Evolutionary conservation across 2,797 vertebrate species (phyloP).

Genomic region (Acridotheres tristis): DNA sequence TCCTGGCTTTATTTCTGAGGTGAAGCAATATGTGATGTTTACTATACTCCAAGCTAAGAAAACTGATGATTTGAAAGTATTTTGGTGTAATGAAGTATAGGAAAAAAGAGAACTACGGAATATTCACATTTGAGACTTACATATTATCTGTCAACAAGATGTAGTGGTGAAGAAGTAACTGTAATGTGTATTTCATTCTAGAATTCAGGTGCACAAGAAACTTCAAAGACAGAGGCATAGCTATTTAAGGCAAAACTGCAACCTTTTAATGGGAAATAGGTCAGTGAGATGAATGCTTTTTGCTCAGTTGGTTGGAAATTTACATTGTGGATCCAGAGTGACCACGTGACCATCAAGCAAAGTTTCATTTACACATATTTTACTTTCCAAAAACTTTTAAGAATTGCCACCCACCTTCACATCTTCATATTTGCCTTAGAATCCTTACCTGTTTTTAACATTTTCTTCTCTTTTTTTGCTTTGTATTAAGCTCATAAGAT

Average conservation of each 20-base stretch:
- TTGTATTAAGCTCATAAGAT: conserved; percentile 49
- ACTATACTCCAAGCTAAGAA: not conserved
- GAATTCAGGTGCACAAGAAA: not conserved
- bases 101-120: not conserved
- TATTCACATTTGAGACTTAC: not conserved
- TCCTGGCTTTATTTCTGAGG: not conserved
- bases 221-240: not conserved
- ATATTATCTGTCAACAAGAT: not conserved
- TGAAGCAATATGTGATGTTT: not conserved
- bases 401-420: conserved; percentile 3
- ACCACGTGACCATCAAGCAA: not conserved
- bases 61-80: not conserved
- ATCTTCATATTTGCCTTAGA: conserved; percentile 28
- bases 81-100: not conserved
- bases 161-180: not conserved
- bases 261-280: not conserved
- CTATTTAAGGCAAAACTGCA: not conserved
- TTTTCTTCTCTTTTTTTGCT: conserved; percentile 26
- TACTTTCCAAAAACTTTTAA: conserved; percentile 13
- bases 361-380: conserved; percentile 29
- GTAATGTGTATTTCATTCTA: not conserved
- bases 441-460: conserved; percentile 14
- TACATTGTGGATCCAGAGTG: not conserved
- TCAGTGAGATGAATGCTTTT: not conserved
- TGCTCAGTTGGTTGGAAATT: not conserved